Evolutionary conservation across 2,888 invertebrate genomes (phyloP), one percentile per base, ranked within the genome.

Genomic region (Drosophila austrosaltans): DNA sequence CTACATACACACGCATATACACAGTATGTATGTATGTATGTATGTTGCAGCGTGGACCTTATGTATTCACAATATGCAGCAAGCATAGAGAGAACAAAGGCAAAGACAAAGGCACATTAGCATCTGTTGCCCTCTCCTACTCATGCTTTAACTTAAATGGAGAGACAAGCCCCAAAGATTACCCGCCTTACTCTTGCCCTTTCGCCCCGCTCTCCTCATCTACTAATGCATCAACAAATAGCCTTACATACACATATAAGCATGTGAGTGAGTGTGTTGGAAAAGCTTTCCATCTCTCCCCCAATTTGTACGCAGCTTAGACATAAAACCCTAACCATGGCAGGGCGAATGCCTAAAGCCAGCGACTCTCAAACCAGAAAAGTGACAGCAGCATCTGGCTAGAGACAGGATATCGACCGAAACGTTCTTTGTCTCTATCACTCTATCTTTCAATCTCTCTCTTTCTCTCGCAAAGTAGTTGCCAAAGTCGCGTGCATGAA

Each of bases 231-330:
- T 62, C 68, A 73, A 53, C 76, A 70, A 72, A 70, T 75, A 72
- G 69, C 66, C 66, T 39, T 60, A 65, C 63, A 79, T 60, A 40
- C 63, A 20, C 25, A 36, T 63, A 30, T 63, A 8, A 54, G 42
- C 36, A 36, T 69, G n/a, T 8, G 42, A 10, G 28, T 20, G 22
- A 20, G 32, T 30, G 22, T 61, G 30, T 48, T 48, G 10, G 25
- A 25, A 48, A 25, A 39, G 59, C 67, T 76, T 64, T 70, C 56
- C 69, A 68, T 67, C 65, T 57, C 10, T 16, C 39, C 58, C 68
- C 68, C 66, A 81, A 76, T 79, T 79, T 74, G 77, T 70, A 70
- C 66, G 68, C 58, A 72, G 82, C 77, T 76, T 76, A 70, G 59
- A 72, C 57, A 70, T 61, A 68, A 79, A 79, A 70, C 54, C 65